phyloP scores from a whole-genome alignment of 2,113 vertebrate genomes.

The Vanacampus margaritifer region DNA sequence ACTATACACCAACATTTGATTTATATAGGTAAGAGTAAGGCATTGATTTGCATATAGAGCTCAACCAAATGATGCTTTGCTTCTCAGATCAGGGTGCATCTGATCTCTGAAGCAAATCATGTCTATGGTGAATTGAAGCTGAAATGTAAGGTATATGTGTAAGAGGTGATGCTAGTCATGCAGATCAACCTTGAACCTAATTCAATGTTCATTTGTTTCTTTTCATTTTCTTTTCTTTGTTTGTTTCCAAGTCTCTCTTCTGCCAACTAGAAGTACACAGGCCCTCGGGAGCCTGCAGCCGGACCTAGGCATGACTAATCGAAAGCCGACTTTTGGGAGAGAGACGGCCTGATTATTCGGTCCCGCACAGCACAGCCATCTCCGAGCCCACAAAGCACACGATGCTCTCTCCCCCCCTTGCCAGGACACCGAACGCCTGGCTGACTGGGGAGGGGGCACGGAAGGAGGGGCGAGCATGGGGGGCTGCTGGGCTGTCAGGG shows the following conservation, averaged over 20 bases:
- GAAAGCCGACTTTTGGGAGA: conserved; percentile 69
- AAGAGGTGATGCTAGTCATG: conserved; percentile 35
- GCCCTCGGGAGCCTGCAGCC: conserved; percentile 72
- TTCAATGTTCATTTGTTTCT: conserved; percentile 72
- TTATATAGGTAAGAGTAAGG: conserved; percentile 3
- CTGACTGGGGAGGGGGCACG: conserved; percentile 45
- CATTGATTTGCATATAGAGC: neutral
- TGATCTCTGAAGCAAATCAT: conserved; percentile 24
- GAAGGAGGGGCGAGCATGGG: conserved; percentile 46
- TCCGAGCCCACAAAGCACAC: conserved; percentile 61
- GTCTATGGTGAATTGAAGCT: conserved; percentile 5
- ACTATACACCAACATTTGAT: neutral
- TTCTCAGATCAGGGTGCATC: conserved; percentile 32
- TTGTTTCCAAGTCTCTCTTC: conserved; percentile 74
- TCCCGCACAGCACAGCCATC: conserved; percentile 57
- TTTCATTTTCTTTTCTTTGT: conserved; percentile 62
- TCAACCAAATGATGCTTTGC: conserved; percentile 19
- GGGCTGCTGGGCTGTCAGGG: conserved; percentile 63
- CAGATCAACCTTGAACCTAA: conserved; percentile 63
- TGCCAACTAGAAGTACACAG: conserved; percentile 71
- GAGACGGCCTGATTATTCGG: conserved; percentile 69
- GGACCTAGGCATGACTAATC: conserved; percentile 74
- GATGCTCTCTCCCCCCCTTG: conserved; percentile 72
- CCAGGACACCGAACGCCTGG: conserved; percentile 73
- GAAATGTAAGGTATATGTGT: conserved; percentile 39